These are phyloP conservation scores for Hydrochoerus hydrochaeris DNA, from an alignment of 2,113 vertebrate genomes.

Conservation along the genomic window DNA sequence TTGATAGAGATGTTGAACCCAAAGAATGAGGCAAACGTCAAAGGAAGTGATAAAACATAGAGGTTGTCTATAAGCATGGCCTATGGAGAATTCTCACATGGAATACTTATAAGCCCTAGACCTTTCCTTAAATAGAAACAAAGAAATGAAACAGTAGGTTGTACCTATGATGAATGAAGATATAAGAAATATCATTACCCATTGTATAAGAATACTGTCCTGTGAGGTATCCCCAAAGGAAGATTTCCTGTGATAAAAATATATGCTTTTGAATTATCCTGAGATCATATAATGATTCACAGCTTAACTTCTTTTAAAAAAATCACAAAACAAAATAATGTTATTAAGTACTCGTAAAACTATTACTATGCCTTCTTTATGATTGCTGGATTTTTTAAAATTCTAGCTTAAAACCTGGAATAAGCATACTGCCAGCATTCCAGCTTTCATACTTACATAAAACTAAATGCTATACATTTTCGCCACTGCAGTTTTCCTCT, in stretches of 20 bases:
- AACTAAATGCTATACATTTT: neutral
- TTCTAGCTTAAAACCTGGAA: neutral
- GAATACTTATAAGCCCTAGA: neutral
- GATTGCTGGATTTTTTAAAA: neutral
- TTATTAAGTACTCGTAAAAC: neutral
- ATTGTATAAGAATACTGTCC: neutral
- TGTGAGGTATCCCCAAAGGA: neutral
- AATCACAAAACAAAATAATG: neutral
- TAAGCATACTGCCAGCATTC: neutral
- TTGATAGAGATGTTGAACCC: neutral
- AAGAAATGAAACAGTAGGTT: neutral
- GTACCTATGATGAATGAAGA: neutral
- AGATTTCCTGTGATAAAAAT: slow-evolving; percentile 1
- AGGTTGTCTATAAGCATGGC: neutral
- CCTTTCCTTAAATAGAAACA: neutral
- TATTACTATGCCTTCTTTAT: neutral
- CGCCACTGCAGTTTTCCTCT: neutral
- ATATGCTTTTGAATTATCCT: slow-evolving; percentile 35
- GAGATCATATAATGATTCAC: neutral
- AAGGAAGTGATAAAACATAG: neutral
- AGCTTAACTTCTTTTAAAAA: slow-evolving; percentile 13
- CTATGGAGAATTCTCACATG: neutral
- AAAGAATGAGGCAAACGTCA: neutral
- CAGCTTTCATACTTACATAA: neutral
- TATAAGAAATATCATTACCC: neutral